phyloP scores from a whole-genome alignment of 2,888 invertebrate species.

The Nephrotoma guestfalica region DNA sequence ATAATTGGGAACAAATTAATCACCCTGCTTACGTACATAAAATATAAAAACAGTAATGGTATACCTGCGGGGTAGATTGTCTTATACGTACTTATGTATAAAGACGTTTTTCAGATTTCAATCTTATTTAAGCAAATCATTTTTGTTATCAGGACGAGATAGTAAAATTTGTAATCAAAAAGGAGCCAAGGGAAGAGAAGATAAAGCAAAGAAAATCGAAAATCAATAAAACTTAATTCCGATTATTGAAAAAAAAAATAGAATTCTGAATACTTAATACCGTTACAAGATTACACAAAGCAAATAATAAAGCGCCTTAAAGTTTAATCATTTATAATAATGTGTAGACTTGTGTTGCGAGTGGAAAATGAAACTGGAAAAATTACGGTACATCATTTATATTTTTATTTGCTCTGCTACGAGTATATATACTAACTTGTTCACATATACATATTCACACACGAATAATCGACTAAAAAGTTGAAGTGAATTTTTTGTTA shows the following conservation, averaged over 20 bases:
- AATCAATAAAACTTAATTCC: background rate
- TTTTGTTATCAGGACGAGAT: background rate
- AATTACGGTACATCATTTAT: background rate
- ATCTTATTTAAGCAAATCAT: background rate
- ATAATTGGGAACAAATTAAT: background rate
- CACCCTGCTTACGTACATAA: background rate
- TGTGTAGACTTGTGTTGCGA: background rate
- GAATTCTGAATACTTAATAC: background rate
- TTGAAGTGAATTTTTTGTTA: background rate
- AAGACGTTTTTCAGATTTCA: background rate
- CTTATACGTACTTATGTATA: background rate
- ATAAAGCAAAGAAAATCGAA: background rate
- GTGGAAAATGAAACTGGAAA: background rate
- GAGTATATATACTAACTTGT: background rate
- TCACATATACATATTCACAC: background rate
- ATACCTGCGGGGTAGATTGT: background rate
- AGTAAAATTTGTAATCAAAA: background rate
- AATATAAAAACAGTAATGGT: background rate
- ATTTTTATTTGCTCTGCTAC: background rate
- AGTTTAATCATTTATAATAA: background rate
- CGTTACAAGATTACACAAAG: background rate
- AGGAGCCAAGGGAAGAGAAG: background rate
- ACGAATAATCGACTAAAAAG: background rate
- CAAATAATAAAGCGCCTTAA: background rate
- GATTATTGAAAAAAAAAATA: background rate